Evolutionary conservation across 2,113 vertebrate genomes (phyloP).

Genomic region (Notarius lentiginosus): DNA sequence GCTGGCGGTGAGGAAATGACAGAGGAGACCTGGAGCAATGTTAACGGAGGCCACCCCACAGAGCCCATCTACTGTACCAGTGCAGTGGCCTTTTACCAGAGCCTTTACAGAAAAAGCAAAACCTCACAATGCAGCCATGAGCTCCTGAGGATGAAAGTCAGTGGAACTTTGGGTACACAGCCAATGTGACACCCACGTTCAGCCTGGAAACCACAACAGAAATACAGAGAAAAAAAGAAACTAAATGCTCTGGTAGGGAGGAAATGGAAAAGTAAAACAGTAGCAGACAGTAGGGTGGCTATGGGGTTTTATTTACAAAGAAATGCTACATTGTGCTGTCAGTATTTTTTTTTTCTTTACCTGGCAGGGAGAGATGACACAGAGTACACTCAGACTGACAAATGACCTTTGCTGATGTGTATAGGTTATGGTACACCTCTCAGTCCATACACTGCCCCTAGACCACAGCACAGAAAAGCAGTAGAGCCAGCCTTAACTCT

Average conservation of each 20-base stretch:
- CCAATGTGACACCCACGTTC: conserved; percentile 55
- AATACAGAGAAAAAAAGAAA: conserved; percentile 40
- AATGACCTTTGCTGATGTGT: conserved; percentile 32
- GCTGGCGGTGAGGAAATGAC: conserved; percentile 43
- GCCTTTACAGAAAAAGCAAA: conserved; percentile 40
- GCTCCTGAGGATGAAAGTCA: conserved; percentile 55
- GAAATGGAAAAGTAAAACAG: conserved; percentile 53
- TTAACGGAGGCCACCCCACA: conserved; percentile 31
- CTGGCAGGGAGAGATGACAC: background rate
- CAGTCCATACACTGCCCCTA: conserved; percentile 21
- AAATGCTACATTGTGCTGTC: conserved; percentile 40
- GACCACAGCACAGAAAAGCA: conserved; percentile 10
- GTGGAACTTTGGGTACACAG: conserved; percentile 52
- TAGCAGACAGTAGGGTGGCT: conserved; percentile 35
- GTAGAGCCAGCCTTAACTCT: background rate
- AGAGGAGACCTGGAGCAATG: conserved; percentile 34
- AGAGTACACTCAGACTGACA: conserved; percentile 33
- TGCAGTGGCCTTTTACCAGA: conserved; percentile 45
- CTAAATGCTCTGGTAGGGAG: conserved; percentile 48
- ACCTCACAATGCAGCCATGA: conserved; percentile 41
- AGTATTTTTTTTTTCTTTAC: conserved; percentile 37
- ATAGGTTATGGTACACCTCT: conserved; percentile 23
- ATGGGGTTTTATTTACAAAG: conserved; percentile 43
- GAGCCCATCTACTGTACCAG: conserved; percentile 28
- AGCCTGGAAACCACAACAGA: conserved; percentile 54